Conservation (phyloP, 2,113 vertebrate species). For the Octodon degus region DNA sequence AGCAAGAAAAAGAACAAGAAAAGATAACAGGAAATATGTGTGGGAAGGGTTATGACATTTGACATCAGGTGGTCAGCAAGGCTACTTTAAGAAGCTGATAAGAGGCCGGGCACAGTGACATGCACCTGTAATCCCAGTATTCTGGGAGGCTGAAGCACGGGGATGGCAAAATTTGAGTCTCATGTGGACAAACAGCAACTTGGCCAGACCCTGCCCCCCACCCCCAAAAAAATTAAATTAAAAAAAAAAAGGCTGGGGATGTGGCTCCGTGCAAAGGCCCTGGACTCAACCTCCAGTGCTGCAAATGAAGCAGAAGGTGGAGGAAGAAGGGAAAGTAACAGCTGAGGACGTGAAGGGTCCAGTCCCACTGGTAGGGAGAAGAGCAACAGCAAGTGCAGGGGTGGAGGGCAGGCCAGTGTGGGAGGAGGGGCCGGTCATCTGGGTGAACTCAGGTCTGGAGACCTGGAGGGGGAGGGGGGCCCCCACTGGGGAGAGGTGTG, state of each 20-base stretch:
- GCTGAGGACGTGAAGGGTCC: neutral
- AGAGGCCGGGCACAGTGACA: neutral
- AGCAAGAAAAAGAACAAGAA: constrained; percentile 6
- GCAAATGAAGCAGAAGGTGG: neutral
- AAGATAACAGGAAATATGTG: constrained; percentile 53
- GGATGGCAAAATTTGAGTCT: neutral
- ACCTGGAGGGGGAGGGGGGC: neutral
- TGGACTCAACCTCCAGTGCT: neutral
- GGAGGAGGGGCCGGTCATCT: neutral
- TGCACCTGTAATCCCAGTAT: neutral
- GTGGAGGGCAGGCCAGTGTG: neutral
- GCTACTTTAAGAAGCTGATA: neutral
- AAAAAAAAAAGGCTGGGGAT: neutral
- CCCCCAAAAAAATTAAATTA: neutral
- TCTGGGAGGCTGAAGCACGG: neutral
- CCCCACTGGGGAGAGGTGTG: neutral
- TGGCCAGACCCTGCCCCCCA: neutral
- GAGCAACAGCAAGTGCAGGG: neutral
- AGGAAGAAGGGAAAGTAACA: neutral
- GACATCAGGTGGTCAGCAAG: neutral
- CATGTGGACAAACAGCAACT: neutral
- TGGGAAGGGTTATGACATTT: constrained; percentile 41
- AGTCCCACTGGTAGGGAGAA: neutral
- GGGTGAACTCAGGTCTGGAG: neutral
- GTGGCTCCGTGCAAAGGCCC: neutral